These are phyloP conservation scores for Australoheros facetus DNA, from an alignment of 2,797 vertebrate genomes.

Conservation along the genomic window DNA sequence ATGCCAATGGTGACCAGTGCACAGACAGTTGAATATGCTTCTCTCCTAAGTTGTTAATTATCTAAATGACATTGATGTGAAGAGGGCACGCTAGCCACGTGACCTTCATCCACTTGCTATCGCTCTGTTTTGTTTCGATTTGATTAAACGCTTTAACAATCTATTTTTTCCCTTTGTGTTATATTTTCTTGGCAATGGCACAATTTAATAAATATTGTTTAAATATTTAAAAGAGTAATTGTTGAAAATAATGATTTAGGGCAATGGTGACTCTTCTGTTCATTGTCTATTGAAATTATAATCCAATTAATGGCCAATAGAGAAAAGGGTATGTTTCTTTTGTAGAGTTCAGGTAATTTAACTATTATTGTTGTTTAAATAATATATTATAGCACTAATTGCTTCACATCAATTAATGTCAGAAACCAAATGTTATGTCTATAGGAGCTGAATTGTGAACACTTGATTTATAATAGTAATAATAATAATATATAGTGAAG, in stretches of 20 bases:
- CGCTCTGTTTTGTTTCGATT: slow-evolving; percentile 68
- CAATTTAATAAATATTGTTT: slow-evolving; percentile 52
- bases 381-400: neutral
- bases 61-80: slow-evolving; percentile 79
- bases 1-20: slow-evolving; percentile 80
- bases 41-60: slow-evolving; percentile 83
- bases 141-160: slow-evolving; percentile 52
- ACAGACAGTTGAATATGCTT: slow-evolving; percentile 82
- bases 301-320: slow-evolving; percentile 28
- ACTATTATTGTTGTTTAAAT: slow-evolving; percentile 6
- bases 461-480: neutral
- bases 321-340: slow-evolving; percentile 19
- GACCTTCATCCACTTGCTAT: slow-evolving; percentile 70
- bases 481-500: neutral
- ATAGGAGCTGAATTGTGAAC: neutral
- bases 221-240: slow-evolving; percentile 47
- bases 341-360: neutral
- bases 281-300: slow-evolving; percentile 27
- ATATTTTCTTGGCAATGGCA: slow-evolving; percentile 42
- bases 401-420: neutral
- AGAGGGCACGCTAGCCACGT: slow-evolving; percentile 71
- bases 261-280: slow-evolving; percentile 21
- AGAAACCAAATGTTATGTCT: neutral
- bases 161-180: slow-evolving; percentile 32
- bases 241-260: slow-evolving; percentile 42